Base-by-base conservation (phyloP, 2,797 vertebrate genomes). In the Acrocephalus scirpaceus region DNA sequence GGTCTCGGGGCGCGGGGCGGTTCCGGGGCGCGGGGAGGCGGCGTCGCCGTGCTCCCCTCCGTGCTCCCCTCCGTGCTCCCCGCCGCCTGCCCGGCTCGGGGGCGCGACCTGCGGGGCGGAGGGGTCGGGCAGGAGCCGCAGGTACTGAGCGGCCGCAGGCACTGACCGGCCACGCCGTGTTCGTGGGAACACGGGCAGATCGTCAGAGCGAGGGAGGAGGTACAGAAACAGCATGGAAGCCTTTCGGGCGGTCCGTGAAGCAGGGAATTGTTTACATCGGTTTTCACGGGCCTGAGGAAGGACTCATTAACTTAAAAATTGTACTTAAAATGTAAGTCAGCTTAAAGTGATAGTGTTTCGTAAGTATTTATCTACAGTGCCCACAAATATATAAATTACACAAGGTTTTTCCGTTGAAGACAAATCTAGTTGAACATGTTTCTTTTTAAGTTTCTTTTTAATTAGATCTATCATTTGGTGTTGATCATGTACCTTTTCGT, bases 401-500 rank as follows among this genome's bases (percentile, higher is more conserved):
- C 7, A 4, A 10, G 27, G 11, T n/a, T 47, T 45, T 23, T 56
- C 6, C 8, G 6, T 64, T 44, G 29, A 48, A 85, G 29, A 27
- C 20, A 47, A 57, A 26, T 36, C 2, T 40, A 15, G 45, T 34
- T 56, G 22, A 14, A 5, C 17, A 3, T 66, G 74, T 14, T 62
- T 93, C 5, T 60, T 75, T 29, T 30, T n/a, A 30, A 29, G 10
- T 36, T 36, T 36, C 36, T 36, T 86, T 75, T 67, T 72, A 25
- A 9, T 20, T 42, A 44, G 7, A 30, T 58, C 58, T 53, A 3
- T n/a, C 7, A 13, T 40, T 20, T 77, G 26, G 3, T 23, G 11
- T 38, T 5, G 2, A 16, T 26, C 5, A 2, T 1, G 1, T 32
- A 6, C 3, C 6, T 21, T 1, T 12, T 73, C 12, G 3, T 48